phyloP scores from a whole-genome alignment of 2,888 invertebrate species.

The Trissoscelio sp. region DNA sequence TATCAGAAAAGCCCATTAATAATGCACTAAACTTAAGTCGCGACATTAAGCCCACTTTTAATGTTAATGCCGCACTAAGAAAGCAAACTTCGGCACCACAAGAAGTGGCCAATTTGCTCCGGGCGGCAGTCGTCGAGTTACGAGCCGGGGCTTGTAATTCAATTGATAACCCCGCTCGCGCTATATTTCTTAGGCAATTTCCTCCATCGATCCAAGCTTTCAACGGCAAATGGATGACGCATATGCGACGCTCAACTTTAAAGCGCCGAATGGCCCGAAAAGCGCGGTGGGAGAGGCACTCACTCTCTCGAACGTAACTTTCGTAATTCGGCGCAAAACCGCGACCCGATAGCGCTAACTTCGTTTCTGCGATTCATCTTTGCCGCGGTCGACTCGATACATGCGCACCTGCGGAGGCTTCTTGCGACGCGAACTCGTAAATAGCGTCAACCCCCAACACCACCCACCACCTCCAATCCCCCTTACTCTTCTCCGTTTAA shows the following conservation, averaged over 20 bases:
- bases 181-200: conserved; percentile 45
- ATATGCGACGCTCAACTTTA: conserved; percentile 37
- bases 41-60: conserved; percentile 1
- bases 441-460: conserved; percentile 72
- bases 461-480: conserved; percentile 13
- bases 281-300: conserved; percentile 4
- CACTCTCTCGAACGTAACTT: conserved; percentile 42
- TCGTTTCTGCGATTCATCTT: conserved; percentile 62
- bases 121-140: conserved; percentile 33
- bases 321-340: conserved; percentile 54
- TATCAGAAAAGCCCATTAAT: background rate
- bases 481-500: conserved; percentile 61
- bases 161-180: conserved; percentile 37
- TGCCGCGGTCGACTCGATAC: conserved; percentile 51
- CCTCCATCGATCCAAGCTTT: conserved; percentile 40
- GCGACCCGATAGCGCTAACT: conserved; percentile 38
- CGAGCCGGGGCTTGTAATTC: conserved; percentile 29
- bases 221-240: conserved; percentile 41
- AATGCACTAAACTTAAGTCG: conserved; percentile 21
- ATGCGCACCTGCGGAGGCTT: conserved; percentile 38
- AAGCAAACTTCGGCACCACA: conserved; percentile 35
- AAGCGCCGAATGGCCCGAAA: conserved; percentile 16
- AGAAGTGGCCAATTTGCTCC: conserved; percentile 42
- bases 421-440: conserved; percentile 76
- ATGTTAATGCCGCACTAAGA: conserved; percentile 35